These are phyloP conservation scores for Daubentonia madagascariensis DNA, from an alignment of 2,113 vertebrate species.

Conservation along the genomic window DNA sequence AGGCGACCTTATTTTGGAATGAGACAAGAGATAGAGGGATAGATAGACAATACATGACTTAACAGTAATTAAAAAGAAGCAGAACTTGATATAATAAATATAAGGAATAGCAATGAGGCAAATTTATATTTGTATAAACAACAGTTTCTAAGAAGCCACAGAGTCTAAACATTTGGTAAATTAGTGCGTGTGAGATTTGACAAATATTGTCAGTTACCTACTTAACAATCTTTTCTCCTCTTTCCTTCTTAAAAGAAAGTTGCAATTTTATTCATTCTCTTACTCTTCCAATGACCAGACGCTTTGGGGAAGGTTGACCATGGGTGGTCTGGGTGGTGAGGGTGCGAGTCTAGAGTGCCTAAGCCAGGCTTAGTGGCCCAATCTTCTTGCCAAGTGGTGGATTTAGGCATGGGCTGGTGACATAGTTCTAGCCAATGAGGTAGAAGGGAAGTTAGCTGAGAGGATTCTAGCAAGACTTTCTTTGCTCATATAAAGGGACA, in stretches of 20 bases:
- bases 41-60: background rate
- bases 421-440: background rate
- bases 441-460: background rate
- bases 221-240: background rate
- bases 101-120: background rate
- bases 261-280: background rate
- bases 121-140: slow-evolving; percentile 22
- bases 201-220: background rate
- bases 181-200: background rate
- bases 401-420: background rate
- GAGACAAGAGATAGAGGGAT: background rate
- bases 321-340: too few species aligned
- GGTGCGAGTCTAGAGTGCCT: background rate
- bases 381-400: background rate
- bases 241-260: slow-evolving; percentile 33
- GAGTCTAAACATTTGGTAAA: slow-evolving; percentile 17
- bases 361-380: background rate
- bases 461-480: background rate
- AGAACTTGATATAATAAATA: background rate
- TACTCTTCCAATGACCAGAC: background rate
- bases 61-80: background rate
- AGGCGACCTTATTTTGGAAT: background rate
- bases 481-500: background rate
- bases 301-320: background rate
- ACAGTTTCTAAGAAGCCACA: slow-evolving; percentile 12